A percentile compares a stretch with the other conserved stretches of the same genome.
Evolutionary conservation across 1,140 invertebrate genomes (phyloP).

Genomic region (Mamestra configurata): DNA sequence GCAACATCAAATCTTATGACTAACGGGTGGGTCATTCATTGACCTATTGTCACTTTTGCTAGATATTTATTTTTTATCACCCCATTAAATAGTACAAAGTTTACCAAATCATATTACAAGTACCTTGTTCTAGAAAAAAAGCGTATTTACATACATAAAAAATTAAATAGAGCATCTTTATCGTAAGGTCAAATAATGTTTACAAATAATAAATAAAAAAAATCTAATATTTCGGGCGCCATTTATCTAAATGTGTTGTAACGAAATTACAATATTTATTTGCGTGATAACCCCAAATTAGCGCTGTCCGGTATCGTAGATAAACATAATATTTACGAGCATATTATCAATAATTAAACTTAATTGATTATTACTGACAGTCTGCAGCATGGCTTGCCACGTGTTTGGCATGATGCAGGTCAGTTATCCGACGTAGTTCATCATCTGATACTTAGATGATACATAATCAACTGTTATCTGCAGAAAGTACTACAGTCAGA

Average conservation of each 20-base stretch:
- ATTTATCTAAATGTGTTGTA: slow-evolving; percentile 31
- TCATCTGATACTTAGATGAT: background rate
- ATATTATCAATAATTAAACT: slow-evolving; percentile 22
- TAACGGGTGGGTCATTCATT: background rate
- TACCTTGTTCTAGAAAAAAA: slow-evolving; percentile 35
- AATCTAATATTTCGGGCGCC: slow-evolving; percentile 32
- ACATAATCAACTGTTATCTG: background rate
- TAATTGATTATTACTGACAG: slow-evolving; percentile 30
- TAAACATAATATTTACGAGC: background rate
- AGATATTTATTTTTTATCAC: background rate
- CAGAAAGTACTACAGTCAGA: background rate
- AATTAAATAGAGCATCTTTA: slow-evolving; percentile 36
- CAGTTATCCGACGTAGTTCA: background rate
- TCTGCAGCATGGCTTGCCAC: background rate
- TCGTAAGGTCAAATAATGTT: slow-evolving; percentile 40
- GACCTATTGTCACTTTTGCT: background rate
- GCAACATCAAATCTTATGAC: background rate
- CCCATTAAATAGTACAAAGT: slow-evolving; percentile 7
- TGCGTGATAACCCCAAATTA: slow-evolving; percentile 58
- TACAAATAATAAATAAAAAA: slow-evolving; percentile 27
- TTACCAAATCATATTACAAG: slow-evolving; percentile 1
- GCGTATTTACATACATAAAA: background rate
- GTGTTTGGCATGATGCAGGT: background rate
- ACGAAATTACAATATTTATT: slow-evolving; percentile 5
- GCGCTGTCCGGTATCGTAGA: slow-evolving; percentile 13